Base-by-base conservation (phyloP, 2,797 vertebrate genomes). In the Lemur catta region DNA sequence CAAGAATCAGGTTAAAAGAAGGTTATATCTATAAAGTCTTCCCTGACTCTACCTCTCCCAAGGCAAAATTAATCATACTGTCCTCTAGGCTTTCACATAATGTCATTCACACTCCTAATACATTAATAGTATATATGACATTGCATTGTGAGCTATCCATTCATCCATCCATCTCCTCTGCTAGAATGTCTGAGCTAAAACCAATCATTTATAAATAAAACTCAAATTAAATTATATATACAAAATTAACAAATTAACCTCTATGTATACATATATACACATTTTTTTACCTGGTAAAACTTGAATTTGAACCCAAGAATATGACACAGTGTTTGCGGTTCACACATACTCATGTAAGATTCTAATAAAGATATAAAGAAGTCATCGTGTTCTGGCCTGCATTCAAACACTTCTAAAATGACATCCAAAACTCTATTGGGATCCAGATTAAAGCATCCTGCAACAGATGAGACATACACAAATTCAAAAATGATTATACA, bases 221-320 rank as follows among this genome's bases (percentile, higher is more conserved):
- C 75, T 91, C 67, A 96, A 93, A 93, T 59, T 81, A 95, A 93
- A 95, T 67, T 93, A 69, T 76, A 94, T 17, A 96, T 26, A 97
- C 33, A 84, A 95, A 94, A 96, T 59, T 52, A 95, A 81, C 59
- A 96, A 50, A 84, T 85, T 92, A 88, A 92, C 48, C 69, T 67
- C 69, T 48, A 65, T 10, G 48, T 78, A 89, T 38, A 93, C 11
- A 96, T 35, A 97, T 0, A 94, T 38, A 71, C 0, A 72, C 4
- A 38, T 38, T 46, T 89, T 84, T 96, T 98, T 98, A 99, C 99
- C 99, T 99, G 99, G 98, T 99, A 99, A 98, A 99, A 99, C 97
- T 99, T 99, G 98, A 99, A 99, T 98, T 99, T 99, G 98, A 99
- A 99, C 82, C 99, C 99, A 95, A 99, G 99, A 97, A 99, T 99